Conservation (phyloP, 2,113 vertebrate genomes). For the Oryzias curvinotus region DNA sequence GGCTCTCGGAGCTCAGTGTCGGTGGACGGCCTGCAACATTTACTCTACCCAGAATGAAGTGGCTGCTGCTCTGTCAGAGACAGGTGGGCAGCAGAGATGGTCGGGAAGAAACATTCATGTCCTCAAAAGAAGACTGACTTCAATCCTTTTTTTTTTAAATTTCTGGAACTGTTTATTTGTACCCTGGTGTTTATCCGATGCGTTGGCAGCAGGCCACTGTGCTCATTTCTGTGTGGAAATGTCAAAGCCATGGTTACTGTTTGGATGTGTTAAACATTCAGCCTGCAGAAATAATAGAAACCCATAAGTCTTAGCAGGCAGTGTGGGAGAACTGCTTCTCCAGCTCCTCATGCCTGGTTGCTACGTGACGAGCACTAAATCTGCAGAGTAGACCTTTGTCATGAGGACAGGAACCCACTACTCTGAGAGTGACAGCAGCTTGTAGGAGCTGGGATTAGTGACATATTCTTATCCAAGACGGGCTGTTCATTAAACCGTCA, state of each 20-base stretch:
- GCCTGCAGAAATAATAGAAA: slow-evolving; percentile 28
- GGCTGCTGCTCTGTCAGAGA: slow-evolving; percentile 89
- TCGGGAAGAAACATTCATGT: not conserved
- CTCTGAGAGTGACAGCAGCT: not conserved
- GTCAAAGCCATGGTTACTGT: slow-evolving; percentile 28
- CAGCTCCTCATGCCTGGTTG: slow-evolving; percentile 43
- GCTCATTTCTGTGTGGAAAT: not conserved
- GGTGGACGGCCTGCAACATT: slow-evolving; percentile 99
- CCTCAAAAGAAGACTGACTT: too few species aligned
- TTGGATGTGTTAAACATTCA: slow-evolving; percentile 31
- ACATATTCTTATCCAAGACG: slow-evolving; percentile 7
- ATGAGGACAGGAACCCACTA: slow-evolving; percentile 2
- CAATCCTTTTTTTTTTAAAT: not conserved
- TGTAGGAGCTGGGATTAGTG: slow-evolving; percentile 3
- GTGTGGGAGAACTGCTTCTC: slow-evolving; percentile 11
- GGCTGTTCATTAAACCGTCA: slow-evolving; percentile 11
- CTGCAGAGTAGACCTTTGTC: slow-evolving; percentile 13
- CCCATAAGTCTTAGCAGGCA: slow-evolving; percentile 19
- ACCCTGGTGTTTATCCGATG: not conserved
- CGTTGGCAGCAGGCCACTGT: not conserved
- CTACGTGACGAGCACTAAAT: slow-evolving; percentile 43
- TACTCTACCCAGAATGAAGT: slow-evolving; percentile 98
- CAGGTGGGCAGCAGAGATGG: slow-evolving; percentile 40
- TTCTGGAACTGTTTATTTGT: too few species aligned
- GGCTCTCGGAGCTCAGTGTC: slow-evolving; percentile 94